Base-by-base conservation (phyloP, 2,797 vertebrate genomes). In the Dendrocincla tyrannina region DNA sequence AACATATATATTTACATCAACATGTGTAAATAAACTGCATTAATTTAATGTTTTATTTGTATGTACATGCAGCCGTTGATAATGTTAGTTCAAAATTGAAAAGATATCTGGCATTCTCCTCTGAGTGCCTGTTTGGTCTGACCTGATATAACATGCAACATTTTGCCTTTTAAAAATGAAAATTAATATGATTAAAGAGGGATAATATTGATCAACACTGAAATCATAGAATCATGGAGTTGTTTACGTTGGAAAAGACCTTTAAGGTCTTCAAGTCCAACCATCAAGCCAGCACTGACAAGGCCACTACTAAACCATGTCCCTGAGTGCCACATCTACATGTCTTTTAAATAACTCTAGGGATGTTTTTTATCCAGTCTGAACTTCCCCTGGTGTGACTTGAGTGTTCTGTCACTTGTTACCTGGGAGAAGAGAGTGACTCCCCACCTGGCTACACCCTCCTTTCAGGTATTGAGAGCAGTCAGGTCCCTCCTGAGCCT, bases 401-500 rank as follows among this genome's bases (percentile, higher is more conserved):
- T 4, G n/a, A n/a, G 11, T 69, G 33, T 78, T 49, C 47, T 63
- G 2, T 32, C 35, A 13, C 7, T 63, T 35, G 35, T 41, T 41
- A 8, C 0, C 15, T 2, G 49, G 49, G 11, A 35, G 33, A 33
- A 47, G 63, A 46, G 16, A 24, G 23, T 0, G 2, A 33, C 9
- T 2, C 7, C 24, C 5, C 24, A n/a, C 7, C 55, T 53, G 53
- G 28, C 55, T 39, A 7, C 28, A 53, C 0, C 19, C n/a, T 60
- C 47, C 19, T 22, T 10, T 13, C 1, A 1, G 5, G 33, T 25
- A 9, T 1, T 68, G 28, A 3, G 12, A 24, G 11, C 12, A 17
- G 3, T 5, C 5, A 25, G 33, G 8, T 33, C 10, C 10, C 7
- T 4, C 30, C 47, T 30, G 30, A 22, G 3, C 13, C 17, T 8